Conservation (phyloP, 2,113 vertebrate species). For the Gavia stellata region DNA sequence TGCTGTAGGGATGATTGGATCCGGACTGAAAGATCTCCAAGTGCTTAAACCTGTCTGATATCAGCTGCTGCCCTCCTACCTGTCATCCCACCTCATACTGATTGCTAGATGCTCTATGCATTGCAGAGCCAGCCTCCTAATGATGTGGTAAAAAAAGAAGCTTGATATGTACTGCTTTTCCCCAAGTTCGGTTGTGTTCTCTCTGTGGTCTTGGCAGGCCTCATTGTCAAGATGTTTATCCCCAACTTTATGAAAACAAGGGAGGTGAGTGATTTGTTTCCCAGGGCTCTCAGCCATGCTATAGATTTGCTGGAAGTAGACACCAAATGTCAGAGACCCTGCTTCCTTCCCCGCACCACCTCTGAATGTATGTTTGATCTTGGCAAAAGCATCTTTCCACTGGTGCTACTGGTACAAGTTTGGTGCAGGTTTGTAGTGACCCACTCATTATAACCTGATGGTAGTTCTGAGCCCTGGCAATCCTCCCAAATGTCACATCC, state of each 20-base stretch:
- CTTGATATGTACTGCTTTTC: neutral
- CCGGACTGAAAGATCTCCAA: neutral
- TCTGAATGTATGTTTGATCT: neutral
- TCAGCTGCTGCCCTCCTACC: neutral
- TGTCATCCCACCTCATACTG: neutral
- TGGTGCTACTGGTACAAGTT: neutral
- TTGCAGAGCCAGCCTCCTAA: neutral
- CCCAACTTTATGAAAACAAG: neutral
- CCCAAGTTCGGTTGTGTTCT: neutral
- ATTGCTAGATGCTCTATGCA: neutral
- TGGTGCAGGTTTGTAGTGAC: neutral
- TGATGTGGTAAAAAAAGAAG: neutral
- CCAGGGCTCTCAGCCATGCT: neutral
- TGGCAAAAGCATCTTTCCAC: neutral
- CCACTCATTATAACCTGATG: neutral
- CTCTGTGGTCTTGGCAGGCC: neutral
- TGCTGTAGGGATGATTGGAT: neutral
- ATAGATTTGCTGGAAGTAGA: neutral
- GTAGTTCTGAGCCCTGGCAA: neutral
- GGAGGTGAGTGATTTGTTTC: neutral
- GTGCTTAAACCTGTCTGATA: neutral
- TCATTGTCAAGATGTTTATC: neutral
- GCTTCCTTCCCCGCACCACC: neutral
- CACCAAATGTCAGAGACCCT: neutral
- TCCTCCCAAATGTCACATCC: neutral